phyloP scores from a whole-genome alignment of 2,797 vertebrate genomes.

The Hydrocynus forskahlii region DNA sequence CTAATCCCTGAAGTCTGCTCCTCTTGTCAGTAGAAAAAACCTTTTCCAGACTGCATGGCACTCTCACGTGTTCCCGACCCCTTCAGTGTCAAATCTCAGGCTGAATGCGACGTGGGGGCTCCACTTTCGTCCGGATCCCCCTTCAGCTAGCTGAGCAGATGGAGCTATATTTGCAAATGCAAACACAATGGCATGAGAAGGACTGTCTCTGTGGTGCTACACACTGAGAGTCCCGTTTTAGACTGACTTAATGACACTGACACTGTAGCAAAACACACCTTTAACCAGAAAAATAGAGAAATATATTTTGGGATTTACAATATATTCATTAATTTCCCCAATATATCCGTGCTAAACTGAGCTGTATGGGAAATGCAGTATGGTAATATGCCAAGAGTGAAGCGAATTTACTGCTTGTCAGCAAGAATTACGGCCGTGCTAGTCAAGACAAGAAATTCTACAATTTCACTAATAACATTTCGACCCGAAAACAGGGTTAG shows the following conservation, averaged over 20 bases:
- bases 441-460: background rate
- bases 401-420: slow-evolving; percentile 34
- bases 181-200: slow-evolving; percentile 7
- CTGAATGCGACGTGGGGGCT: background rate
- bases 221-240: slow-evolving; percentile 17
- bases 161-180: slow-evolving; percentile 8
- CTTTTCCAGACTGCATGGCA: too few species aligned
- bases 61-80: background rate
- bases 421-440: background rate
- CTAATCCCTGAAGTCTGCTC: too few species aligned
- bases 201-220: background rate
- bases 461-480: slow-evolving; percentile 37
- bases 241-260: background rate
- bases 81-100: background rate
- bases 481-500: slow-evolving; percentile 9
- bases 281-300: background rate
- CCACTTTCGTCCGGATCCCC: background rate
- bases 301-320: background rate
- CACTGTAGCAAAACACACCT: background rate
- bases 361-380: too few species aligned
- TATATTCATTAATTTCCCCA: background rate
- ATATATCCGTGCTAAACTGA: background rate
- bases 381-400: background rate
- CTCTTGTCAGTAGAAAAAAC: too few species aligned
- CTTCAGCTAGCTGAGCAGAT: background rate